Evolutionary conservation across 1,140 invertebrate genomes (phyloP).

Genomic region (Ephestia elutella): DNA sequence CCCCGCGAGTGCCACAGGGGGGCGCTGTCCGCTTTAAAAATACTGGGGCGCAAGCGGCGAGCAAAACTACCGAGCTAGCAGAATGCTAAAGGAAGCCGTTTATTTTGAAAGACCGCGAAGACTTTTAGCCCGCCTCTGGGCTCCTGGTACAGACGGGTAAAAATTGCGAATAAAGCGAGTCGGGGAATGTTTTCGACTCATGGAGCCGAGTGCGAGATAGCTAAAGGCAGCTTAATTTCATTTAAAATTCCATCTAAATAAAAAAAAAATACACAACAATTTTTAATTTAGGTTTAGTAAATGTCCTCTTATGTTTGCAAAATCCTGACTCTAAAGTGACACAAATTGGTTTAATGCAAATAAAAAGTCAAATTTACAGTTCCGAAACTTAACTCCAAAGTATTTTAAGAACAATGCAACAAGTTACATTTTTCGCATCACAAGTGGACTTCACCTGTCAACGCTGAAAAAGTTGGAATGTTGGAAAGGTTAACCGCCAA

Average conservation of each 20-base stretch:
- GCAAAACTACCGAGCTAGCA: constrained; percentile 61
- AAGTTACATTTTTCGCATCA: too few relatives aligned
- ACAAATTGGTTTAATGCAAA: too few relatives aligned
- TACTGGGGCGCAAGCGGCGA: constrained; percentile 50
- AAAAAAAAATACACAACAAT: too few relatives aligned
- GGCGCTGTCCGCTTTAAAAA: constrained; percentile 71
- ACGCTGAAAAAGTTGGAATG: background rate
- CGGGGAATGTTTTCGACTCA: constrained; percentile 38
- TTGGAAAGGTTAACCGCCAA: background rate
- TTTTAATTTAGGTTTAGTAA: too few relatives aligned
- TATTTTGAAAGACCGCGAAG: constrained; percentile 66
- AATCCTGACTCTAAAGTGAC: too few relatives aligned
- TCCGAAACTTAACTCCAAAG: too few relatives aligned
- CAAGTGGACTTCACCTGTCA: too few relatives aligned
- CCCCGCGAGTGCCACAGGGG: constrained; percentile 53
- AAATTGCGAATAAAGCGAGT: constrained; percentile 37
- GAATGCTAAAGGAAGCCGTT: constrained; percentile 66
- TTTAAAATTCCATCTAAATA: too few relatives aligned
- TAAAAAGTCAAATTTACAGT: too few relatives aligned
- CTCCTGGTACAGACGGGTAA: constrained; percentile 48
- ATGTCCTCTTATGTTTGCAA: too few relatives aligned
- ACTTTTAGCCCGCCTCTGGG: constrained; percentile 43
- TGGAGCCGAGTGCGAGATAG: constrained; percentile 13
- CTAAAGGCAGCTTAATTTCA: too few relatives aligned
- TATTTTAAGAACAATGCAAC: too few relatives aligned